Conservation (phyloP, 2,888 invertebrate species). For the Drosophila putrida region DNA sequence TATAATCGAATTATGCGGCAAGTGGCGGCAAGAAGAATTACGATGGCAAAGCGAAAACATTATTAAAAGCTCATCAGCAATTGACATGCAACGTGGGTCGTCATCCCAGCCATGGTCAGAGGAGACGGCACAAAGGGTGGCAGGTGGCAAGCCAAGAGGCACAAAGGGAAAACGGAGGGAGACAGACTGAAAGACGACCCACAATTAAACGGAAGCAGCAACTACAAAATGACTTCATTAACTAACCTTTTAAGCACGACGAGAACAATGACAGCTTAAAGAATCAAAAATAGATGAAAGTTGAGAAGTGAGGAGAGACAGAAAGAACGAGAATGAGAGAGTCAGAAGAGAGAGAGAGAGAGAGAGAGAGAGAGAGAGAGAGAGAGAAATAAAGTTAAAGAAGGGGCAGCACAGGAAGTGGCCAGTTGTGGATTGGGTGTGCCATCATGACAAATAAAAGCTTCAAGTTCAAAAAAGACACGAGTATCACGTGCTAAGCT, state of each 20-base stretch:
- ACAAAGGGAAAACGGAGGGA: slow-evolving; percentile 4
- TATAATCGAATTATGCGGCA: slow-evolving; percentile 77
- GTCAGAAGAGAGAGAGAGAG: not conserved
- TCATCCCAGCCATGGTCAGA: not conserved
- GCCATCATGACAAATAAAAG: slow-evolving; percentile 4
- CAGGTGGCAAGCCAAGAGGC: slow-evolving; percentile 2
- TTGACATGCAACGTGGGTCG: slow-evolving; percentile 70
- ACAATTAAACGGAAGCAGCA: slow-evolving; percentile 73
- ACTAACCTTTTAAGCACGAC: slow-evolving; percentile 50
- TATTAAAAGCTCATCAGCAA: slow-evolving; percentile 80
- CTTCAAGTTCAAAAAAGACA: not conserved
- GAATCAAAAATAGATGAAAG: slow-evolving; percentile 19
- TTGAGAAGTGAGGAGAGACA: not conserved
- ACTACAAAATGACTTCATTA: slow-evolving; percentile 72
- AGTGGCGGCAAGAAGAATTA: slow-evolving; percentile 70
- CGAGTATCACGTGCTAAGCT: slow-evolving; percentile 22
- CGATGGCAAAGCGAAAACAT: slow-evolving; percentile 74
- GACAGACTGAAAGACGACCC: slow-evolving; percentile 26
- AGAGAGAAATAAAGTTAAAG: no score
- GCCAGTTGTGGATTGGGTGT: slow-evolving; percentile 9
- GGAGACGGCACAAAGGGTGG: not conserved
- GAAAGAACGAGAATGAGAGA: not conserved
- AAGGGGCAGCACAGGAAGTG: slow-evolving; percentile 12
- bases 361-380: not conserved
- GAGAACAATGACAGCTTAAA: slow-evolving; percentile 13